A percentile compares a stretch with the other conserved stretches of the same genome.
Evolutionary conservation across 2,888 invertebrate genomes (phyloP).

Genomic region (Sabellastarte sp.): DNA sequence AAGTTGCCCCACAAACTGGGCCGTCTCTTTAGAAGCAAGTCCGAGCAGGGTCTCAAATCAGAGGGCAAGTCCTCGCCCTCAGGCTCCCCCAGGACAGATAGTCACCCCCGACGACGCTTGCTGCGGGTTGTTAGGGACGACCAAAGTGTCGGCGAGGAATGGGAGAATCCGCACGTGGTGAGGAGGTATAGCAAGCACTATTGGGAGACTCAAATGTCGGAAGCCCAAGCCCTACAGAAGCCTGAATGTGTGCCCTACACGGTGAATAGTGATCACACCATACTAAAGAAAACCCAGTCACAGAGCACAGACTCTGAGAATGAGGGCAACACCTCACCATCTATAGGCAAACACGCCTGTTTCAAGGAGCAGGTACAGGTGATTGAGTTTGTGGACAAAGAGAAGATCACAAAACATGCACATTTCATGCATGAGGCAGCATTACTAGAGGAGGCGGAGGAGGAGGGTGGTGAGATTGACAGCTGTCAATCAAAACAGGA

Average conservation of each 20-base stretch:
- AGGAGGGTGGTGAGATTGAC: background rate
- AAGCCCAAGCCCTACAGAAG: constrained; percentile 8
- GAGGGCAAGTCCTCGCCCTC: constrained; percentile 10
- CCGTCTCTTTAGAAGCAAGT: constrained; percentile 23
- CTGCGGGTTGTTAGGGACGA: constrained; percentile 23
- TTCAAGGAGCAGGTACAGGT: constrained; percentile 26
- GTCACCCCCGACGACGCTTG: constrained; percentile 16
- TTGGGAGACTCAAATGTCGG: constrained; percentile 14
- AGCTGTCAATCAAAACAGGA: background rate
- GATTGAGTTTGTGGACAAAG: constrained; percentile 24
- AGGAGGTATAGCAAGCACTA: constrained; percentile 18
- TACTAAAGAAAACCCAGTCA: constrained; percentile 22
- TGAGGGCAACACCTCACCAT: background rate
- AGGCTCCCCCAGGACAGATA: constrained; percentile 6
- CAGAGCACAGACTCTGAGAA: background rate
- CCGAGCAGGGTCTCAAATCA: constrained; percentile 12
- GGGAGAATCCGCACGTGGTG: constrained; percentile 26
- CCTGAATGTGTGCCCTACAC: constrained; percentile 20
- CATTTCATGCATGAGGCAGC: background rate
- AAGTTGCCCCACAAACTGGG: constrained; percentile 14
- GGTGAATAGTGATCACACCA: constrained; percentile 24
- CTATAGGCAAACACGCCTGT: constrained; percentile 22
- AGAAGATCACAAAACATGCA: constrained; percentile 7
- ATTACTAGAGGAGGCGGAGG: background rate
- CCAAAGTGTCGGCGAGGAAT: constrained; percentile 20